Base-by-base conservation (phyloP, 2,888 invertebrate species). In the Lycaena phlaeas region DNA sequence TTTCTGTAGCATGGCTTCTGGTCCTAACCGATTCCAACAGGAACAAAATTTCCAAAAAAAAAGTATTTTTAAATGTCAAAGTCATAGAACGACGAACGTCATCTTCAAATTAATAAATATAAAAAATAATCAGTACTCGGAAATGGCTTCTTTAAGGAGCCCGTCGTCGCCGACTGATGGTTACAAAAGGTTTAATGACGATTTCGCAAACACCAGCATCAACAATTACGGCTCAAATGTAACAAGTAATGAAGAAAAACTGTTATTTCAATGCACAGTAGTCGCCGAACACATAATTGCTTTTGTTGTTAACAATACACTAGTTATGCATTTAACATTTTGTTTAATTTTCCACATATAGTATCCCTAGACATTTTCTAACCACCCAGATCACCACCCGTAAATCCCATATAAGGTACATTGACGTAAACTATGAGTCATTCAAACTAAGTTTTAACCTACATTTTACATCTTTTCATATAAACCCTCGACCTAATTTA, bases 171-270 rank as follows among this genome's bases (percentile, higher is more conserved):
- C 82, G 64, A 82, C 87, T 59, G 88, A 88, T 64, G 88, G 89
- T 45, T 89, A 89, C 68, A 87, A 87, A 76, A 81, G 87, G 63
- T 89, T 89, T 64, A 86, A 86, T 71, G 88, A 89, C 72, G 88
- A 88, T 71, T 77, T 84, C 65, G 79, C 79, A 63, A 79, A 79
- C 61, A 64, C 69, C 79, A 81, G 81, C 71, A 63, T 81, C 78
- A 84, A 82, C 78, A 86, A 87, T 62, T 89, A 89, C 73, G 88
- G 89, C 62, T 87, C 89, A 50, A 88, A 88, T 61, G 82, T 79
- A 58, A 63, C 85, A 73, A 87, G 88, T 89, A 86, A 86, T 87
- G 61, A 46, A 64, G 69, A 71, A 73, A 68, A 69, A 72, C 66
- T 65, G 58, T 67, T 69, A 66, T 67, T 69, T 68, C 53, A 65